Evolutionary conservation across 2,888 invertebrate species (phyloP), one percentile per base, ranked within the genome.

Genomic region (Habrosyne pyritoides): DNA sequence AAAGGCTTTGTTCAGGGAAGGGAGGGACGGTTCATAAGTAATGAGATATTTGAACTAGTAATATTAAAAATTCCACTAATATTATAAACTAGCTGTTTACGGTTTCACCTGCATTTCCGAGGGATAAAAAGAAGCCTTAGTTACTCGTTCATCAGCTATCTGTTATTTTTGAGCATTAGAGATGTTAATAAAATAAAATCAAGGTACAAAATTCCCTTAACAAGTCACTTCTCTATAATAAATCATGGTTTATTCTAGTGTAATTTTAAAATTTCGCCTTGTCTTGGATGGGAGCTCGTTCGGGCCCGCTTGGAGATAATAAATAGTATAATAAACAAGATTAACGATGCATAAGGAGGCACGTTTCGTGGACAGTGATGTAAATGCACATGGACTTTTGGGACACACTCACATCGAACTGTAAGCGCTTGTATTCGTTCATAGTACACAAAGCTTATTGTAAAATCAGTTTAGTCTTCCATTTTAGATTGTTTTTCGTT

Each of bases 291-390:
- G 67, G 61, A 60, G 63, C 67, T 64, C 66, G 80, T 77, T 76
- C 71, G 69, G 73, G 66, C 66, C 73, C 33, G 33, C 33, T 33
- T 66, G 64, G 72, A 80, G 82, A 84, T 88, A 89, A 89, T 89
- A 88, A 86, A 89, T 88, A 84, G 86, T 84, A 85, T 83, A 89
- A 90, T 90, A 90, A 89, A 90, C 87, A 89, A 87, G 90, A 90
- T 89, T 89, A 90, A 90, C 87, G 84, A 84, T 85, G 87, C 86
- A 87, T 86, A 89, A 90, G 87, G 82, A 89, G 83, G 85, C 87
- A 87, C 89, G 88, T 88, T 87, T 85, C 78, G 80, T 67, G 86
- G 87, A 87, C 89, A 84, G 79, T 86, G 88, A 87, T 83, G 83
- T 86, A 89, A 80, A 79, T 85, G 84, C 84, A 82, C 75, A 77